Percentiles rank a stretch among this genome's conserved stretches.
phyloP scores from a whole-genome alignment of 2,888 invertebrate genomes.

The Frankliniella intonsa region DNA sequence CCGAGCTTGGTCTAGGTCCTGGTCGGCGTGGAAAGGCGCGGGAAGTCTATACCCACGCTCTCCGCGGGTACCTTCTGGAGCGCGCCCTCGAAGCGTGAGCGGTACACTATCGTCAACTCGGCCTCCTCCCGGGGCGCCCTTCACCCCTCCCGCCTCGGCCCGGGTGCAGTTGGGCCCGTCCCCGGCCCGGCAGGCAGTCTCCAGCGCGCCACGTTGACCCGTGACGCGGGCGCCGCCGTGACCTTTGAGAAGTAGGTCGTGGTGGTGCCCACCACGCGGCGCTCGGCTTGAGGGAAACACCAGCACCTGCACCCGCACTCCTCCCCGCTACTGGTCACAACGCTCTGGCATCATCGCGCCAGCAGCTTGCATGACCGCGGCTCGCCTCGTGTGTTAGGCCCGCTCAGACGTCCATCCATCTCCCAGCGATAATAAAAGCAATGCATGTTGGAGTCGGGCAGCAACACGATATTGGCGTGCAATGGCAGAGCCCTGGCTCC shows the following conservation, averaged over 20 bases:
- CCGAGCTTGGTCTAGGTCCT: slow-evolving; percentile 12
- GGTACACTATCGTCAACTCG: not conserved
- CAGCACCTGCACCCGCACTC: too few relatives aligned
- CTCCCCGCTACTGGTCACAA: too few relatives aligned
- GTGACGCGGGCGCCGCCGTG: not conserved
- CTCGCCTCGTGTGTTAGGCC: not conserved
- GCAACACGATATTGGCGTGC: too few relatives aligned
- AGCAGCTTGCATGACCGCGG: not conserved
- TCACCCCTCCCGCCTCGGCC: not conserved
- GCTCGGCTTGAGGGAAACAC: too few relatives aligned
- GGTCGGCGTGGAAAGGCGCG: not conserved
- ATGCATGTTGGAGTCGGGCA: too few relatives aligned
- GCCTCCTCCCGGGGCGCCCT: not conserved
- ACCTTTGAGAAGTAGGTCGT: slow-evolving; percentile 1
- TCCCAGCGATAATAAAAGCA: not conserved
- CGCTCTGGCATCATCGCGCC: too few relatives aligned
- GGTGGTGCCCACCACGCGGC: not conserved
- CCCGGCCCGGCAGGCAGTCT: not conserved
- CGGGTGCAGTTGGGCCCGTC: too few relatives aligned
- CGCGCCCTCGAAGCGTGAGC: not conserved
- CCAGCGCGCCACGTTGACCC: not conserved
- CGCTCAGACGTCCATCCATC: not conserved
- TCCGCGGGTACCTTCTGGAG: not conserved
- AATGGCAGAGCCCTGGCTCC: too few relatives aligned
- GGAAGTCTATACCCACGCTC: too few relatives aligned